These are phyloP conservation scores for Potamilus streckersoni DNA, from an alignment of 1,140 invertebrate genomes.

Conservation along the genomic window DNA sequence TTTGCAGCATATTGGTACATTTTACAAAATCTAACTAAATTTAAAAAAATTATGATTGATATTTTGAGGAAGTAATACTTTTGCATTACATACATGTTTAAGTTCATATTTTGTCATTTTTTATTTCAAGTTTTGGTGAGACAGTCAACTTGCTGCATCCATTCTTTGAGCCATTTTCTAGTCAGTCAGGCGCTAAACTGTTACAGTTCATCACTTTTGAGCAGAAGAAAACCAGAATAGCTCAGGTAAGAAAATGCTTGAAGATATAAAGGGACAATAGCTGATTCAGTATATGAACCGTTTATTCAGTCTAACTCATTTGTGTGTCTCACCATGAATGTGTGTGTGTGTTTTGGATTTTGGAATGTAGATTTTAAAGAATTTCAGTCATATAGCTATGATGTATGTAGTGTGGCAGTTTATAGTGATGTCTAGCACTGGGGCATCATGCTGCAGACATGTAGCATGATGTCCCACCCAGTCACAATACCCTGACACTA, in stretches of 20 bases:
- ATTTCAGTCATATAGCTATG: too few relatives aligned
- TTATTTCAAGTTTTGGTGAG: slow-evolving; percentile 81
- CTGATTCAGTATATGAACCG: too few relatives aligned
- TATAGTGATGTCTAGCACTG: too few relatives aligned
- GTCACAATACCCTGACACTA: too few relatives aligned
- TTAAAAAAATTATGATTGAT: neutral
- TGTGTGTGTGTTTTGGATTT: too few relatives aligned
- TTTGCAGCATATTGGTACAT: too few relatives aligned
- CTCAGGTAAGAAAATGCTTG: slow-evolving; percentile 47
- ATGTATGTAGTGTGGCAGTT: too few relatives aligned
- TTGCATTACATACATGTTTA: neutral
- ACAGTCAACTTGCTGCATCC: slow-evolving; percentile 84
- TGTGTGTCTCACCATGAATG: too few relatives aligned
- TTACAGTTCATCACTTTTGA: slow-evolving; percentile 69
- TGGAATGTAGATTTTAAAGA: too few relatives aligned
- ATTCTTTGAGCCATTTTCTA: slow-evolving; percentile 86
- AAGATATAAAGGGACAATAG: slow-evolving; percentile 1
- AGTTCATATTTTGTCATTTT: slow-evolving; percentile 1
- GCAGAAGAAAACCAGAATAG: slow-evolving; percentile 70
- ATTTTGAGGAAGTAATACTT: neutral
- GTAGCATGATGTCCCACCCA: too few relatives aligned
- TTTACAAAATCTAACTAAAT: neutral
- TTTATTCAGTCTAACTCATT: too few relatives aligned
- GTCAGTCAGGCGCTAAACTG: slow-evolving; percentile 79
- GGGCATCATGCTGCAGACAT: too few relatives aligned